These are phyloP conservation scores for Onychostoma macrolepis DNA, from an alignment of 2,113 vertebrate genomes.

Conservation along the genomic window DNA sequence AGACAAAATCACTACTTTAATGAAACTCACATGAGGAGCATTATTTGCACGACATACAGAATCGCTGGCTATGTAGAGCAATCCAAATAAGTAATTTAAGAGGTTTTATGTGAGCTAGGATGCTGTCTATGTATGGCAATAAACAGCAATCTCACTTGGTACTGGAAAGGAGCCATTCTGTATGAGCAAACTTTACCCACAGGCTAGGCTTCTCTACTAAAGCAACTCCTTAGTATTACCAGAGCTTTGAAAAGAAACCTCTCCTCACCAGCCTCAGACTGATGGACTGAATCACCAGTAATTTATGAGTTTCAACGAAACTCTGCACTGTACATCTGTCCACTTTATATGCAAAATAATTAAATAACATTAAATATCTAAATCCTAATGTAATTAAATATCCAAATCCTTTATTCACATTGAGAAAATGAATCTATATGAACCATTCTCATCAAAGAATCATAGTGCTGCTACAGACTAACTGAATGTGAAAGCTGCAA, in stretches of 20 bases:
- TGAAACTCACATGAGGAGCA: slow-evolving; percentile 11
- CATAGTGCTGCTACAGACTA: neutral
- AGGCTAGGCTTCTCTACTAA: neutral
- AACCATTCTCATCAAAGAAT: neutral
- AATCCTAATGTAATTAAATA: neutral
- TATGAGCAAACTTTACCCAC: slow-evolving; percentile 7
- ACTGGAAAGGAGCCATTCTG: neutral
- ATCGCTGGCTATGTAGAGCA: neutral
- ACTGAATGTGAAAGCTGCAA: neutral
- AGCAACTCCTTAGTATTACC: slow-evolving; percentile 12
- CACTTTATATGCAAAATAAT: neutral
- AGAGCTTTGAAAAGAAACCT: slow-evolving; percentile 23
- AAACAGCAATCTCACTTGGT: neutral
- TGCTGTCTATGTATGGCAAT: neutral
- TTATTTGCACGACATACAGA: neutral
- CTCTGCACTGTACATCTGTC: neutral
- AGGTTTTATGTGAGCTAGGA: neutral
- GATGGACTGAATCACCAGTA: slow-evolving; percentile 22
- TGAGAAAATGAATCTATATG: neutral
- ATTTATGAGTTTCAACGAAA: slow-evolving; percentile 14
- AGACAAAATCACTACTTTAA: neutral
- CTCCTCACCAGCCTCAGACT: slow-evolving; percentile 25
- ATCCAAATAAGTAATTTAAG: neutral
- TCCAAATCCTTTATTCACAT: neutral
- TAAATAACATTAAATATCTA: neutral